Conservation (phyloP, 2,797 vertebrate species). For the Danio albolineatus region DNA sequence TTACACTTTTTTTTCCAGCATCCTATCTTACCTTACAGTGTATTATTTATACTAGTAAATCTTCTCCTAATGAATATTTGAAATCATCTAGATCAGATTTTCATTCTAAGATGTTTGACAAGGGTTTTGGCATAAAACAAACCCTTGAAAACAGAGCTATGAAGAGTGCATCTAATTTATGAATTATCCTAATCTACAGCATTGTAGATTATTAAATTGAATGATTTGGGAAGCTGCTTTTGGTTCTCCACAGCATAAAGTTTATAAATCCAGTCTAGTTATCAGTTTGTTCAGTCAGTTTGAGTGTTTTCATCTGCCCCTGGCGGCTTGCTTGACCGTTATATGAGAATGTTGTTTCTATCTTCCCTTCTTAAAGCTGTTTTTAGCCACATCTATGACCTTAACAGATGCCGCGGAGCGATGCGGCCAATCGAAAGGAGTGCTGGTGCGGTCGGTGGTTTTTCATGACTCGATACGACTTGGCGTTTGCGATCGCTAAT, state of each 20-base stretch:
- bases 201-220: neutral
- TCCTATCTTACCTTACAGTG: too few relatives aligned
- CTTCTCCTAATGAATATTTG: too few relatives aligned
- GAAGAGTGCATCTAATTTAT: neutral
- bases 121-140: too few relatives aligned
- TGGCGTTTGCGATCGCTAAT: constrained; percentile 57
- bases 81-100: too few relatives aligned
- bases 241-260: neutral
- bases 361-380: constrained; percentile 15
- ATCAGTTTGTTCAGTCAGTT: constrained; percentile 33
- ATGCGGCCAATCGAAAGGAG: constrained; percentile 16
- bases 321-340: constrained; percentile 9
- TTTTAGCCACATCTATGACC: constrained; percentile 26
- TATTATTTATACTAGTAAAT: too few relatives aligned
- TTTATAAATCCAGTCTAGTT: constrained; percentile 18
- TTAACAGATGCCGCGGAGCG: constrained; percentile 45
- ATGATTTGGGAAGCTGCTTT: neutral
- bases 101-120: too few relatives aligned
- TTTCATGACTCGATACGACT: constrained; percentile 42
- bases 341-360: constrained; percentile 11
- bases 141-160: too few relatives aligned
- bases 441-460: constrained; percentile 4
- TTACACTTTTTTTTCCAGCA: too few relatives aligned
- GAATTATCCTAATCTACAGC: neutral
- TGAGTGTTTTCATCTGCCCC: neutral